phyloP scores from a whole-genome alignment of 1,140 invertebrate genomes.

The Eumeta japonica region DNA sequence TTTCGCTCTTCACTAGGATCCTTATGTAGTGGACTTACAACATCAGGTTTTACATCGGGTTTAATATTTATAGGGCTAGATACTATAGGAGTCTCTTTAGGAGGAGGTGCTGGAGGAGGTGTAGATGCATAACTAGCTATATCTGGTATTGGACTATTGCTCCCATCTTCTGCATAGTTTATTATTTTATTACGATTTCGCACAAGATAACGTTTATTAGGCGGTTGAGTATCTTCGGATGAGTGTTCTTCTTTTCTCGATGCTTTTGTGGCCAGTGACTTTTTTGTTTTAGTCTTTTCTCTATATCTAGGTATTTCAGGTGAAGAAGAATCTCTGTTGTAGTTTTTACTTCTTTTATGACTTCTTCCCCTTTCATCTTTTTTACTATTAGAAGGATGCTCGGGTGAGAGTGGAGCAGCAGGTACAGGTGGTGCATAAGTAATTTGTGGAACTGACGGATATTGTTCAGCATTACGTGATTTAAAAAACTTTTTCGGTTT shows the following conservation, averaged over 20 bases:
- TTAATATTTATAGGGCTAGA: too few species aligned
- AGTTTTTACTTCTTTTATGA: constrained; percentile 32
- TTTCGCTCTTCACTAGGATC: constrained; percentile 41
- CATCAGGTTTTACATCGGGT: constrained; percentile 43
- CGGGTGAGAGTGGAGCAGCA: constrained; percentile 59
- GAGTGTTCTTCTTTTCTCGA: constrained; percentile 43
- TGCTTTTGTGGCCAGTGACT: constrained; percentile 45
- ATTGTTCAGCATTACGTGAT: constrained; percentile 70
- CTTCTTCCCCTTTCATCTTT: constrained; percentile 38
- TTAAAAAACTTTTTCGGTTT: constrained; percentile 92
- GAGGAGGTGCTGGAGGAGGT: constrained; percentile 28
- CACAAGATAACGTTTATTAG: constrained; percentile 51
- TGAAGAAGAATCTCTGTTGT: constrained; percentile 48
- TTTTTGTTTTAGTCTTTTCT: constrained; percentile 46
- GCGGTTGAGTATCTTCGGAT: constrained; percentile 40
- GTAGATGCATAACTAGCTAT: constrained; percentile 36
- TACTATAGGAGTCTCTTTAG: constrained; percentile 53
- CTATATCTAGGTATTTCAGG: constrained; percentile 43
- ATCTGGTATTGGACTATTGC: constrained; percentile 52
- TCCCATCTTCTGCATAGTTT: constrained; percentile 56
- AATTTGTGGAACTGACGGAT: constrained; percentile 57
- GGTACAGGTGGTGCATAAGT: constrained; percentile 50
- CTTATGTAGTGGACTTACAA: constrained; percentile 34
- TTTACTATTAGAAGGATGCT: constrained; percentile 59
- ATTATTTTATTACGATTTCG: constrained; percentile 52